phyloP scores from a whole-genome alignment of 2,797 vertebrate genomes.

The Pipistrellus nathusii region DNA sequence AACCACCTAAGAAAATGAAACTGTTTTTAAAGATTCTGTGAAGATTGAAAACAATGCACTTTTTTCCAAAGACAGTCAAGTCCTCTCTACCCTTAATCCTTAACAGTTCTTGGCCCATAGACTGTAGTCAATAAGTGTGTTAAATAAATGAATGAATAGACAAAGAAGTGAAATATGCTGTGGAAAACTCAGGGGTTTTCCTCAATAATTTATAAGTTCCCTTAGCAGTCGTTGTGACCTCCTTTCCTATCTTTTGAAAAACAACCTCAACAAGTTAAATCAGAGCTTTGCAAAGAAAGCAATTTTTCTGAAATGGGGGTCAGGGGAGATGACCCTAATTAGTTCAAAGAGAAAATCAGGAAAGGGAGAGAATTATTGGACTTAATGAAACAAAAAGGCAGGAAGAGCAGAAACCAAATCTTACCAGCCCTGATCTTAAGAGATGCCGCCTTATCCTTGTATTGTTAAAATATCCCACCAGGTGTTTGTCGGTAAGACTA shows the following conservation, averaged over 20 bases:
- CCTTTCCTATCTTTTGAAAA: constrained; percentile 47
- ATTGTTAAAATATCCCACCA: constrained; percentile 96
- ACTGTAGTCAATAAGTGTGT: not conserved
- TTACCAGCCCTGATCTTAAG: constrained; percentile 95
- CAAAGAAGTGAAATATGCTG: constrained; percentile 14
- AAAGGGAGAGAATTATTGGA: not conserved
- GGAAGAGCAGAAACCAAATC: constrained; percentile 65
- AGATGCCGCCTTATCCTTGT: constrained; percentile 94
- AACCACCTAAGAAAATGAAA: constrained; percentile 52
- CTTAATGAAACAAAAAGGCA: constrained; percentile 36
- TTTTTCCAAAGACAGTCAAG: constrained; percentile 36
- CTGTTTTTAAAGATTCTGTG: constrained; percentile 27
- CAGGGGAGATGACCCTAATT: not conserved
- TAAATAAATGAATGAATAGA: constrained; percentile 59
- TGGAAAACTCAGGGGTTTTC: constrained; percentile 20
- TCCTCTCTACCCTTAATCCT: constrained; percentile 7
- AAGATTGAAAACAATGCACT: constrained; percentile 62
- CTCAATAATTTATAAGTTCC: constrained; percentile 46
- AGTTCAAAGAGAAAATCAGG: constrained; percentile 48
- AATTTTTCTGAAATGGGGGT: constrained; percentile 43
- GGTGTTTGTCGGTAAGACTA: constrained; percentile 96
- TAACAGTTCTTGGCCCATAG: not conserved
- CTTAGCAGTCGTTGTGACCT: not conserved
- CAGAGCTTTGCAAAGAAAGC: constrained; percentile 54
- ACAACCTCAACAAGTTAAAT: constrained; percentile 57